Base-by-base conservation (phyloP, 2,888 invertebrate genomes). In the Conchocele bisecta region DNA sequence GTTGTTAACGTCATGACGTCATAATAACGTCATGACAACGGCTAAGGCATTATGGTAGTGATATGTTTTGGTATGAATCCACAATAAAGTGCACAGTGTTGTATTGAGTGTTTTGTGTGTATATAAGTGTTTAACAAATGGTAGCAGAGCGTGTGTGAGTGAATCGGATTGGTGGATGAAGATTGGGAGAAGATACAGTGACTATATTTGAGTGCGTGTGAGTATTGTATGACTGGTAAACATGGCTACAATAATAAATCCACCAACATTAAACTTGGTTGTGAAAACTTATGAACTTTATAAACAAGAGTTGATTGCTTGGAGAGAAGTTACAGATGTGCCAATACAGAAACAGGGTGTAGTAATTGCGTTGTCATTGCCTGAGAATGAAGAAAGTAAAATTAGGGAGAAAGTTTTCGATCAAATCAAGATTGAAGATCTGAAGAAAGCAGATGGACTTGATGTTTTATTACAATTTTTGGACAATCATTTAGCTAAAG, bases 361-460 rank as follows among this genome's bases (percentile, higher is more conserved):
- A 15, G 79, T 54, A 11, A 69, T 79, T 42, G 76, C 71, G 11
- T 50, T 76, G 9, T 31, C 64, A 17, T 53, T 79, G 17, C 79
- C 75, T 24, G 68, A 78, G 53, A 41, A 68, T 39, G 46, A 68
- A 60, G 66, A 73, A 46, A 6, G 15, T 9, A 44, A 39, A 44
- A 77, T 77, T 11, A 37, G 71, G 26, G 74, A 77, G 56, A 74
- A 75, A 46, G 79, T 77, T 7, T 77, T 76, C 66, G 70, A 79
- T 29, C 63, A 71, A 29, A 31, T 79, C 1, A 22, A n/a, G 5
- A 24, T 79, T 11, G 72, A 66, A 5, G 61, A 68, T 57, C 31
- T 77, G 17, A 73, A 79, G 46, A 70, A 65, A 28, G 70, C 67
- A 9, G 53, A 33, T 51, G 74, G 79, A 17, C 58, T 77, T 3